These are phyloP conservation scores for Sepioteuthis lessoniana DNA, from an alignment of 2,888 invertebrate species.

Conservation along the genomic window DNA sequence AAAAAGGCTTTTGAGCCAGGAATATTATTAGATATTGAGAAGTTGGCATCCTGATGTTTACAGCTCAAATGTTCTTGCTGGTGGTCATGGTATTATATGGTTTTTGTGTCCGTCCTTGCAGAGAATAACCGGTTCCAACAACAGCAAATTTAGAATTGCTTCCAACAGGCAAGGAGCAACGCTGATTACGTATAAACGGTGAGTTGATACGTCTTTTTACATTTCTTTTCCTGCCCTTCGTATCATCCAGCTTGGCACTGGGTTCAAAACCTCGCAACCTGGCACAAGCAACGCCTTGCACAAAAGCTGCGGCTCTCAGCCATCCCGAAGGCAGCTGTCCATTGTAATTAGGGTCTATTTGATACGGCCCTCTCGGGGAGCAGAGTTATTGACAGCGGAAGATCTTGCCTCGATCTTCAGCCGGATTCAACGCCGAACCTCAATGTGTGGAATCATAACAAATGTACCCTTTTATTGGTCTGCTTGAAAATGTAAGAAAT, in stretches of 20 bases:
- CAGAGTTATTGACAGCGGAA: background rate
- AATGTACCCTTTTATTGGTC: background rate
- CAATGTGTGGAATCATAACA: background rate
- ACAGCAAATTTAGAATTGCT: background rate
- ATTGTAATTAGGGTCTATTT: slow-evolving; percentile 9
- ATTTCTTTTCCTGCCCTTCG: background rate
- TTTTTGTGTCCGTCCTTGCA: slow-evolving; percentile 33
- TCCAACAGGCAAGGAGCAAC: slow-evolving; percentile 6
- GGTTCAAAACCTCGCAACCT: background rate
- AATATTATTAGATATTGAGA: background rate
- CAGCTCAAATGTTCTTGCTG: slow-evolving; percentile 18
- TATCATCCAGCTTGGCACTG: background rate
- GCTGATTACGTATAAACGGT: slow-evolving; percentile 33
- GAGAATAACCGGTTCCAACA: slow-evolving; percentile 23
- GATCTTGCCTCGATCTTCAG: background rate
- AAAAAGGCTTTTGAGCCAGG: background rate
- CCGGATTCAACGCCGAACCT: background rate
- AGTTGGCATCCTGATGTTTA: slow-evolving; percentile 20
- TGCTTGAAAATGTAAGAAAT: background rate
- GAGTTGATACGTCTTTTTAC: background rate
- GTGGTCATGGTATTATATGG: background rate
- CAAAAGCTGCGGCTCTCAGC: background rate
- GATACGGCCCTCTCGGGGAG: background rate
- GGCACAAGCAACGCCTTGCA: background rate
- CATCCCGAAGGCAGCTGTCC: slow-evolving; percentile 7